Base-by-base conservation (phyloP, 2,888 invertebrate genomes). In the Trachelus tabidus region DNA sequence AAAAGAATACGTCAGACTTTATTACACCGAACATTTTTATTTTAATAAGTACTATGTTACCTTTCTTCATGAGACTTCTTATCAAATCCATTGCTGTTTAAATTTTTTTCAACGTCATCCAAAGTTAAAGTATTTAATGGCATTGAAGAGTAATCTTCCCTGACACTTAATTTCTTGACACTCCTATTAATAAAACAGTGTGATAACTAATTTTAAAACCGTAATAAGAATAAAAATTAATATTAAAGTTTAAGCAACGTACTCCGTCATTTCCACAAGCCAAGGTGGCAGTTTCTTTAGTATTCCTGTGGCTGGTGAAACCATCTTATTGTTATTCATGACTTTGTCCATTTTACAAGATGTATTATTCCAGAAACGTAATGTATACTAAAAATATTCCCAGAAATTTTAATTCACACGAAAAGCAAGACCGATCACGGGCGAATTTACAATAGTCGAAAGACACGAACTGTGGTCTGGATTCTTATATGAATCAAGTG, bases 251-350 rank as follows among this genome's bases (percentile, higher is more conserved):
- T 30, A 23, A 71, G 4, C 15, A 79, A 84, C 84, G 77, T 83
- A 88, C 88, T 87, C 86, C 11, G 85, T 82, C 88, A 87, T 87
- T 82, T 88, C 88, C 78, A 84, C 33, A 23, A 88, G 81, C 88
- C 88, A 88, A 30, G 85, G 81, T 75, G 88, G 88, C 71, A 87
- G 77, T 80, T 86, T 85, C 35, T 82, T 83, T 69, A 78, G 77
- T 35, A 82, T 78, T 34, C 73, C 75, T 76, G 73, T 81, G n/a
- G 75, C 30, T 69, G 81, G 35, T 76, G 81, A 73, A 34, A 81
- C 34, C 74, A 73, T 73, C 30, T 77, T 77, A 56, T 76, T 75
- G 75, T 80, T 79, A 37, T 81, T 69, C 34, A 73, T 75, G 68
- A 34, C 40, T 73, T 84, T 75, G 12, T 78, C 78, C 78, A 78